These are phyloP conservation scores for Gavia stellata DNA, from an alignment of 2,113 vertebrate genomes.

Conservation along the genomic window DNA sequence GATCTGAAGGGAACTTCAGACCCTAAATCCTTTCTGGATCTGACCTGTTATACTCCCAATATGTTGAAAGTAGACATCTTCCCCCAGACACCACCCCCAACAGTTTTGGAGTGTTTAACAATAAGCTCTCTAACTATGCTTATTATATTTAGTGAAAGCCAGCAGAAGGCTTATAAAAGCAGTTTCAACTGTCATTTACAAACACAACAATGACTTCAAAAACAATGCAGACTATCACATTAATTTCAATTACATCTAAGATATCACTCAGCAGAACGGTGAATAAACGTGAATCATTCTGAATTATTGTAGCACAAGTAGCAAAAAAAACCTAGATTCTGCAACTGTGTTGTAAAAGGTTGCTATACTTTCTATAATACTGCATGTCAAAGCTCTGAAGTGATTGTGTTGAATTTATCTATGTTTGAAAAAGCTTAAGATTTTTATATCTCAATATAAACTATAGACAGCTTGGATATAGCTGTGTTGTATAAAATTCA, in stretches of 20 bases:
- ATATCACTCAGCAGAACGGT: not conserved
- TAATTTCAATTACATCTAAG: not conserved
- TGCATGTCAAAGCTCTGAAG: not conserved
- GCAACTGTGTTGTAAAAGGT: not conserved
- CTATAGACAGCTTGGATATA: not conserved
- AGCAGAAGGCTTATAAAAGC: not conserved
- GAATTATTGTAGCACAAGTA: not conserved
- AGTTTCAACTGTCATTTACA: not conserved
- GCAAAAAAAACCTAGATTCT: not conserved
- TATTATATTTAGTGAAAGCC: not conserved
- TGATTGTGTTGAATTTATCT: not conserved
- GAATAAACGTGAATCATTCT: not conserved
- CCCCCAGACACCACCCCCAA: rapidly evolving
- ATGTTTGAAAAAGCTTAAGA: not conserved
- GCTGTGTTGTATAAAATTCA: not conserved
- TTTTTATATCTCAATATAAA: not conserved
- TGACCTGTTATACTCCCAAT: not conserved
- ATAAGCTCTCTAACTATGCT: not conserved
- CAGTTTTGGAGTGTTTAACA: not conserved
- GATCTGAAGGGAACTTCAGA: not conserved
- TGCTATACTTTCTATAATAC: not conserved
- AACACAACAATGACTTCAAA: not conserved
- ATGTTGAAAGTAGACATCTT: not conserved
- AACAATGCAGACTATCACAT: not conserved
- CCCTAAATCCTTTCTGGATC: not conserved